A percentile compares a stretch with the other conserved stretches of the same genome.
These are phyloP conservation scores for Cacoxenus indagator DNA, from an alignment of 2,888 invertebrate species.

Conservation along the genomic window DNA sequence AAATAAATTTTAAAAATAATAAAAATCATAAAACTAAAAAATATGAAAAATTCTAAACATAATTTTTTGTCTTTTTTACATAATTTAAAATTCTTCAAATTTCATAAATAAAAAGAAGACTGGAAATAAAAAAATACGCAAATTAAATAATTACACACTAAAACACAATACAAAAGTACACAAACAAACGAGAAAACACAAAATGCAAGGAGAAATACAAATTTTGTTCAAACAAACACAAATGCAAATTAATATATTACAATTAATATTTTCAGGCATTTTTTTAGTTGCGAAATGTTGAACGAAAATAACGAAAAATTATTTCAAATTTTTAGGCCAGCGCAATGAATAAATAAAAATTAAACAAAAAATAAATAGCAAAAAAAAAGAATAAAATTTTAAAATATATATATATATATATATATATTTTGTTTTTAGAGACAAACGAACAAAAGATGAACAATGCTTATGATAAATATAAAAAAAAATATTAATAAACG, in stretches of 20 bases:
- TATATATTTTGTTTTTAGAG: background rate
- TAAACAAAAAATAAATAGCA: too few species aligned
- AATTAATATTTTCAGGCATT: background rate
- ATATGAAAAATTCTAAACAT: conserved; percentile 8
- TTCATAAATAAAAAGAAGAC: conserved; percentile 20
- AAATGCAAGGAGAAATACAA: background rate
- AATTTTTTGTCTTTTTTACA: conserved; percentile 8
- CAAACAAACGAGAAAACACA: conserved; percentile 28
- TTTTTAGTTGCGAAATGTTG: too few species aligned
- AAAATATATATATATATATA: too few species aligned
- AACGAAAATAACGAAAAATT: too few species aligned
- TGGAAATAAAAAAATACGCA: conserved; percentile 3
- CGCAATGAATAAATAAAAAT: too few species aligned
- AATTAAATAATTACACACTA: conserved; percentile 27
- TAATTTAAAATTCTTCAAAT: background rate
- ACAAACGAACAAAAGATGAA: conserved; percentile 4
- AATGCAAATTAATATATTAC: background rate
- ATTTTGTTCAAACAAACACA: too few species aligned
- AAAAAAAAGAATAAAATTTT: too few species aligned
- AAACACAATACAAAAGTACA: conserved; percentile 26
- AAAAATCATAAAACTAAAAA: conserved; percentile 31
- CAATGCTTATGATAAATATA: conserved; percentile 23
- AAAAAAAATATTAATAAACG: background rate
- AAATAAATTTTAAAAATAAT: conserved; percentile 33
- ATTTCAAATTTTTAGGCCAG: too few species aligned